Evolutionary conservation across 2,888 invertebrate species (phyloP).

Genomic region (Parthenolecanium corni): DNA sequence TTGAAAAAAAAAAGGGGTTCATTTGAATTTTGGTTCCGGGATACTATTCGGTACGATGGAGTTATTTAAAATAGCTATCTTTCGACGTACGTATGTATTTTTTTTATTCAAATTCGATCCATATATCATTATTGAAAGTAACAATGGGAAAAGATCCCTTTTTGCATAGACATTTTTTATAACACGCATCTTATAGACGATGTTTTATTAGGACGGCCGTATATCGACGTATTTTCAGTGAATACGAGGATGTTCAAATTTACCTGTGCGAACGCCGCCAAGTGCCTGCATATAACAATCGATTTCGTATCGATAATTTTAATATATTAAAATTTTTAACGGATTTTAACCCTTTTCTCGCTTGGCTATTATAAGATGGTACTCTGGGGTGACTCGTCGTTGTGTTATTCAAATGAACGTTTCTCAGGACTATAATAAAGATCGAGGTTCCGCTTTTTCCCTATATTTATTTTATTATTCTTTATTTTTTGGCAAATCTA

Average conservation of each 20-base stretch:
- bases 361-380: not conserved
- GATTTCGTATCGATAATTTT: constrained; percentile 27
- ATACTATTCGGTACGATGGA: constrained; percentile 18
- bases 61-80: constrained; percentile 29
- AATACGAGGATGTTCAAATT: not conserved
- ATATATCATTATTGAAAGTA: constrained; percentile 27
- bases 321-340: constrained; percentile 29
- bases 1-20: constrained; percentile 25
- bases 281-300: not conserved
- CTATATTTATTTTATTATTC: too few species aligned
- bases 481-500: too few species aligned
- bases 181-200: constrained; percentile 1
- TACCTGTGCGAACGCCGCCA: not conserved
- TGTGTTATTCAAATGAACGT: constrained; percentile 18
- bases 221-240: not conserved
- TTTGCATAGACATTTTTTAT: constrained; percentile 1
- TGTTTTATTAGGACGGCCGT: not conserved
- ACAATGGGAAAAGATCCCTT: constrained; percentile 11
- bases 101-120: constrained; percentile 27
- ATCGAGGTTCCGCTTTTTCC: too few species aligned
- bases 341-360: constrained; percentile 19
- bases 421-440: too few species aligned
- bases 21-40: constrained; percentile 28
- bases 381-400: not conserved
- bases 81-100: constrained; percentile 6